Conservation (phyloP, 2,888 invertebrate species). For the Stegana nigrithorax region DNA sequence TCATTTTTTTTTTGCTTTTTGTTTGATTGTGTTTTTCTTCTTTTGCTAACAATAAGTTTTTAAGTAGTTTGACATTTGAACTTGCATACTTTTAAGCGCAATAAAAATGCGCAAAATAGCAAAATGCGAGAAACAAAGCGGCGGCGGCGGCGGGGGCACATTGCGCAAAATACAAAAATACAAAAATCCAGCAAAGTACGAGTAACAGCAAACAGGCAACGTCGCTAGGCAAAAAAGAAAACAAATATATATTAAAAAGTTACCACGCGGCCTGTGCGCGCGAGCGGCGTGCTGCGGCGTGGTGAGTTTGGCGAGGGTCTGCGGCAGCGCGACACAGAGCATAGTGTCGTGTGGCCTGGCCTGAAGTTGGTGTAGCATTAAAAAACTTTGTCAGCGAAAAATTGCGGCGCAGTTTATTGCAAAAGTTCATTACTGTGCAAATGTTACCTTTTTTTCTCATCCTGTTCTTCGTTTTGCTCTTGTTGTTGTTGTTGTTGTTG, state of each 20-base stretch:
- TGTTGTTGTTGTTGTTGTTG: no score
- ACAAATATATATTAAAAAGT: slow-evolving; percentile 15
- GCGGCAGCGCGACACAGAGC: no score
- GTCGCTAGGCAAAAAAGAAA: no score
- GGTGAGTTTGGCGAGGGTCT: background rate
- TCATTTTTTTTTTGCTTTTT: background rate
- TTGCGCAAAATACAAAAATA: background rate
- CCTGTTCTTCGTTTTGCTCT: background rate
- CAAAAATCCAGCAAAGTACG: background rate
- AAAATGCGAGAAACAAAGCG: background rate
- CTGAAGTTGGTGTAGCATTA: slow-evolving; percentile 1
- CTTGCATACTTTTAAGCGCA: slow-evolving; percentile 30
- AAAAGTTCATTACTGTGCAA: slow-evolving; percentile 60
- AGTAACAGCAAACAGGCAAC: no score
- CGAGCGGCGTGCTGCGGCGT: background rate
- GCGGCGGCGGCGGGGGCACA: background rate
- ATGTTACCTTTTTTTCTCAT: slow-evolving; percentile 39
- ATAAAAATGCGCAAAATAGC: slow-evolving; percentile 30
- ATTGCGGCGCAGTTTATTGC: slow-evolving; percentile 59
- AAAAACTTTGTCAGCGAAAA: slow-evolving; percentile 57
- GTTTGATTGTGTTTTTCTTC: background rate
- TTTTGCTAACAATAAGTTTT: slow-evolving; percentile 52
- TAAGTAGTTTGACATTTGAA: slow-evolving; percentile 59
- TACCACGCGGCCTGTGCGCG: background rate
- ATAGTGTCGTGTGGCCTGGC: background rate